phyloP scores from a whole-genome alignment of 2,797 vertebrate genomes.

The Etheostoma perlongum region DNA sequence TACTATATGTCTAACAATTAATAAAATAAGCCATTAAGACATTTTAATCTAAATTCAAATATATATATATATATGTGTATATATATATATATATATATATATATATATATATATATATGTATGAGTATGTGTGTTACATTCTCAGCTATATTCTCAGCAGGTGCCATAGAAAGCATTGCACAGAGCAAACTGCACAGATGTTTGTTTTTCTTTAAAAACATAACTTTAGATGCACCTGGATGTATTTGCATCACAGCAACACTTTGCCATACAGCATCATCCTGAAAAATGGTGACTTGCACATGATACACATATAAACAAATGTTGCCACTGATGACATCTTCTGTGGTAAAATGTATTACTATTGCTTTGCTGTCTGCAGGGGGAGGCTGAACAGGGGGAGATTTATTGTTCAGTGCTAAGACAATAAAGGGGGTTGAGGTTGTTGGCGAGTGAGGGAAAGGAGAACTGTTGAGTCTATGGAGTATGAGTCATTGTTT shows the following conservation, averaged over 20 bases:
- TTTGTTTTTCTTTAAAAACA: conserved; percentile 4
- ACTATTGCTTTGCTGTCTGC: conserved; percentile 11
- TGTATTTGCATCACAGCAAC: conserved; percentile 9
- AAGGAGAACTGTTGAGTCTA: conserved; percentile 66
- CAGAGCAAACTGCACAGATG: conserved; percentile 12
- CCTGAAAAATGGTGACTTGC: conserved; percentile 11
- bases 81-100: not conserved
- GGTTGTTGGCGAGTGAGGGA: conserved; percentile 53
- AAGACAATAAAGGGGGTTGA: conserved; percentile 56
- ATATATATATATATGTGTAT: not conserved
- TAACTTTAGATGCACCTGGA: conserved; percentile 23
- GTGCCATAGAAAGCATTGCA: not conserved
- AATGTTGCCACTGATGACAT: conserved; percentile 26
- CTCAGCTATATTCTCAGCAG: not conserved
- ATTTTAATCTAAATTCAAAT: not conserved
- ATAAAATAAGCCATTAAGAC: not conserved
- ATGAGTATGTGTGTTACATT: not conserved
- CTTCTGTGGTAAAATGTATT: conserved; percentile 2
- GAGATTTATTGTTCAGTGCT: conserved; percentile 42
- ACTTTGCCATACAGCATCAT: conserved; percentile 14
- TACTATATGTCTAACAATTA: not conserved
- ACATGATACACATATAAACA: not conserved
- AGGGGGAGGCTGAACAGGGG: conserved; percentile 12
- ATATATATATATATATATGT: not conserved
- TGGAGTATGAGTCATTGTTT: conserved; percentile 75